Conservation (phyloP, 2,113 vertebrate species). For the Balaenoptera acutorostrata region DNA sequence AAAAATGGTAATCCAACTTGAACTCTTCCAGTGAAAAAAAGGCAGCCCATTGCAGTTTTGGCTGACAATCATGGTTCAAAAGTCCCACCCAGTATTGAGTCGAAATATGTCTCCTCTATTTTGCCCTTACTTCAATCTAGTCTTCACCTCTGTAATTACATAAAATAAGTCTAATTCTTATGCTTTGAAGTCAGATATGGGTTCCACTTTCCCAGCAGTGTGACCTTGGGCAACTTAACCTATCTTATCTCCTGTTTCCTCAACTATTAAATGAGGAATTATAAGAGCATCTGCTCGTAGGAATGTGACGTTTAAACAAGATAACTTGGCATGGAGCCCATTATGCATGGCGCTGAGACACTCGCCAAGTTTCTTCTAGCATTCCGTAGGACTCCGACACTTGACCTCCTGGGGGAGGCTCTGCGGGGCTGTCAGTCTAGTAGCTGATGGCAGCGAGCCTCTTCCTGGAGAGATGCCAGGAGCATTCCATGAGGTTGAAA, state of each 20-base stretch:
- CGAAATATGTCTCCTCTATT: background rate
- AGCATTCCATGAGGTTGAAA: background rate
- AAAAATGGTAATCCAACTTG: background rate
- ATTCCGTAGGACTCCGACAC: background rate
- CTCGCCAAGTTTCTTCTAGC: background rate
- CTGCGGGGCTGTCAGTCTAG: background rate
- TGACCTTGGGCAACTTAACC: background rate
- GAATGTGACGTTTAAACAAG: conserved; percentile 13
- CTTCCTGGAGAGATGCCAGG: background rate
- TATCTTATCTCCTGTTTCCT: background rate
- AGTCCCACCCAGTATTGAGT: background rate
- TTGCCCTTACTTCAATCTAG: background rate
- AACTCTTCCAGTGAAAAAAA: background rate
- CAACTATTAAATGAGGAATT: background rate
- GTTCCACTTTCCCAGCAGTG: background rate
- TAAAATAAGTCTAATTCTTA: background rate
- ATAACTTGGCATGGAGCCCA: background rate
- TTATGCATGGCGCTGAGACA: background rate
- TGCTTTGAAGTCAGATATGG: background rate
- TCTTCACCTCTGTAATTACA: background rate
- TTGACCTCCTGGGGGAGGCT: background rate
- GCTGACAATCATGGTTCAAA: background rate
- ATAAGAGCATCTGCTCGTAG: background rate
- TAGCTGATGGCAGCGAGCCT: background rate
- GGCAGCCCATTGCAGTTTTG: background rate